These are phyloP conservation scores for Acronicta alni DNA, from an alignment of 2,888 invertebrate genomes.

Conservation along the genomic window DNA sequence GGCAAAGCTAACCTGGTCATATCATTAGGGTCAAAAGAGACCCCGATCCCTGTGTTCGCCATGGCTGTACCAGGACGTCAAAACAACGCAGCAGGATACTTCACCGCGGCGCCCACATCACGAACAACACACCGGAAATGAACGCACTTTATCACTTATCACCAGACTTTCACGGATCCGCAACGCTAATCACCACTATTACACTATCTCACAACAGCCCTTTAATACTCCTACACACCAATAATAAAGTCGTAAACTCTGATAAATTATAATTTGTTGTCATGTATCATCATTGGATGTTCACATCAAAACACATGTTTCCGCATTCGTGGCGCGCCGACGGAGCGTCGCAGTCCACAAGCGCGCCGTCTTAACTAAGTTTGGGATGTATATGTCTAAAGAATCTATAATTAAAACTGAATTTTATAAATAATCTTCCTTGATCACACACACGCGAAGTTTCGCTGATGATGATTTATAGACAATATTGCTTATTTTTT, in stretches of 20 bases:
- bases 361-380: conserved; percentile 74
- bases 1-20: conserved; percentile 87
- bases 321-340: conserved; percentile 72
- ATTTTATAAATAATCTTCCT: conserved; percentile 83
- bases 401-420: conserved; percentile 82
- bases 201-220: conserved; percentile 54
- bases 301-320: conserved; percentile 88
- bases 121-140: conserved; percentile 72
- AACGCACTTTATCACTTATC: conserved; percentile 69
- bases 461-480: conserved; percentile 78
- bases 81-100: conserved; percentile 58
- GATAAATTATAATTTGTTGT: conserved; percentile 83
- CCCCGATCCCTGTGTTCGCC: conserved; percentile 90
- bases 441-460: conserved; percentile 86
- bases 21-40: conserved; percentile 92
- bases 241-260: conserved; percentile 62
- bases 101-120: conserved; percentile 75
- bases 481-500: conserved; percentile 70
- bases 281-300: conserved; percentile 80
- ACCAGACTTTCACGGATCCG: conserved; percentile 59
- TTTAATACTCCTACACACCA: conserved; percentile 45
- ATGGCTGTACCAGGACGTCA: conserved; percentile 71
- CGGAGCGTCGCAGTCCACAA: conserved; percentile 69
- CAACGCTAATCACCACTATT: conserved; percentile 48
- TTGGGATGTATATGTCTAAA: conserved; percentile 72